Evolutionary conservation across 2,888 invertebrate species (phyloP), one percentile per base, ranked within the genome.

Genomic region (Lasioglossum malachurum): DNA sequence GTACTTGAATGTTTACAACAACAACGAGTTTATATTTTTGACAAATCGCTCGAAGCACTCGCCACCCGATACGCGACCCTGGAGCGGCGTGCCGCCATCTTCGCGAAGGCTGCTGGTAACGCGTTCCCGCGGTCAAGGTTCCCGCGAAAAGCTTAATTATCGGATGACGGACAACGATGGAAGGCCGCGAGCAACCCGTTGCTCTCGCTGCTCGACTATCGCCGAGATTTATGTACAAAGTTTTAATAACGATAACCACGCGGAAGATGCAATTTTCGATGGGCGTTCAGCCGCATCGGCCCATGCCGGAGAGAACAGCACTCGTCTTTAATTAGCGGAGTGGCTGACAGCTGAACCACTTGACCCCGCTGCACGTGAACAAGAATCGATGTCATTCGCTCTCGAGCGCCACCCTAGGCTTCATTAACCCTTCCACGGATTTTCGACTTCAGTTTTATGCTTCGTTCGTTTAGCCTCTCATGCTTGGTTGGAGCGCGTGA

Each of bases 291-390:
- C 75, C 75, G 69, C 78, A 80, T 84, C 80, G 77, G 41, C 12
- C 41, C 78, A 78, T 75, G 27, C 67, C 46, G 27, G n/a, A 19
- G 38, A 16, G 49, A 74, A 31, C 71, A 72, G 78, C 82, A 27
- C 83, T 78, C 57, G 81, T 60, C 78, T 87, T 87, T 85, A 87
- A 87, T 87, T 87, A 87, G 86, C 82, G 49, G 74, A 46, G 38
- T 78, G 73, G 75, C 72, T 83, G 86, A 64, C 78, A 72, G 78
- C 49, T 69, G 76, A 69, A 60, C 86, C 78, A 86, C 86, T 87
- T 81, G 86, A 85, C 82, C 86, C 86, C 69, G 80, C 60, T 76
- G 75, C 78, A 75, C 80, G 78, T 64, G 80, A 80, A 86, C 81
- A 27, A 81, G 85, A 84, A 85, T 80, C 85, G 81, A 85, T 85